Base-by-base conservation (phyloP, 2,888 invertebrate species). In the Phytoseiulus persimilis region DNA sequence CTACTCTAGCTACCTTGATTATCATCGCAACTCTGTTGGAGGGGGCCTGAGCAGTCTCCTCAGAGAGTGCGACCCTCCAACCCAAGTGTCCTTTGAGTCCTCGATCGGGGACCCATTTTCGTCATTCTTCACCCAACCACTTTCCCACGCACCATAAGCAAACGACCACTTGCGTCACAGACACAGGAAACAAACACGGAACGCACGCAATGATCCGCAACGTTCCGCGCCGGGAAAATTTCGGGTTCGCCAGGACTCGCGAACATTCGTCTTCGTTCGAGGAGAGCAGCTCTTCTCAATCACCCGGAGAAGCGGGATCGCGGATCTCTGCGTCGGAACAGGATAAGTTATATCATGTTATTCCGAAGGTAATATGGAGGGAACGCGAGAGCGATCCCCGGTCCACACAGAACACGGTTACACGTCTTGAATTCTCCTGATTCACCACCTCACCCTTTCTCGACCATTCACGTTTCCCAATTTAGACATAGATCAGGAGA, bases 1-100 rank as follows among this genome's bases (percentile, higher is more conserved):
- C 39, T 87, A 87, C 87, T 87, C 87, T 87, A 87, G 87, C 87
- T 87, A 87, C 87, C 87, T 87, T 87, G 87, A 87, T 65, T 65
- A 65, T 87, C 87, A 87, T 87, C 32, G 87, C 87, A 87, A 87
- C 87, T 45, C 87, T 45, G 87, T 45, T 32, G 87, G 87, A 45
- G 87, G 45, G 87, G 33, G 39, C 39, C 39, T 33, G 39, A 87
- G 33, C 65, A 65, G 65, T 65, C 87, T 87, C 87, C 32, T n/a
- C 87, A 14, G 87, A 87, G 65, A 65, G 87, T 45, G 87, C 32
- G 87, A 87, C 87, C 87, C 87, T 45, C 87, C 87, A 45, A 45
- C 87, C 87, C 87, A 87, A 87, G 87, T 87, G 87, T 87, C 87
- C 87, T 87, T 87, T 45, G 87, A 87, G 87, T 45, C 39, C 87